Base-by-base conservation (phyloP, 2,797 vertebrate species). In the Typhlichthys subterraneus region DNA sequence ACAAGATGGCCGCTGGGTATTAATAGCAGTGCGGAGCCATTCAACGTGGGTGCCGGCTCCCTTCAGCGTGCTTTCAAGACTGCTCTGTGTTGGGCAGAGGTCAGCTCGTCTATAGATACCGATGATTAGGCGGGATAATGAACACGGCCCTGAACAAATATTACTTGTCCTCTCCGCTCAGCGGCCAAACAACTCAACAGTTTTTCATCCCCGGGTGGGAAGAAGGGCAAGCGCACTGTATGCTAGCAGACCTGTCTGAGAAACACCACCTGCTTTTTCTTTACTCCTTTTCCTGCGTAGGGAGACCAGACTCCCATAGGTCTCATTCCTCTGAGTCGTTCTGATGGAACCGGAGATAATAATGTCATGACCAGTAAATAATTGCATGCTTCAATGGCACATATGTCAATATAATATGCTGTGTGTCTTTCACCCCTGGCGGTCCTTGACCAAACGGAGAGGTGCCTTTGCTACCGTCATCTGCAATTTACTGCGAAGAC, bases 301-400 rank as follows among this genome's bases (percentile, higher is more conserved):
- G 82, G 83, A 90, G 88, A 75, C 81, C 90, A 82, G 87, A 85
- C 84, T 93, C 89, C 89, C 90, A 66, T 72, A 93, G 89, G 90
- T 84, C 91, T 87, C 89, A 73, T 86, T 88, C 77, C 90, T 92
- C 83, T 91, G 86, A 91, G 91, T 65, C 85, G 90, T 90, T 93
- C 92, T 90, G 90, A 94, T 94, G 92, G 93, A 92, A 89, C 87
- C 71, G 72, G 91, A 91, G 86, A 93, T 93, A 95, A 94, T 93
- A 94, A 94, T 91, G 92, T 94, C 94, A 92, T 77, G 90, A 91
- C 90, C 89, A 88, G 93, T 93, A 96, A 95, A 94, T 93, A 95
- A 94, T 86, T 93, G 88, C 89, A 88, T 82, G 89, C 80, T 93
- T 85, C 90, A 86, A 88, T 86, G 89, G 85, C 92, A 94, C 90